Evolutionary conservation across 2,113 vertebrate genomes (phyloP), one percentile per base, ranked within the genome.

Genomic region (Pterocles burchelli): DNA sequence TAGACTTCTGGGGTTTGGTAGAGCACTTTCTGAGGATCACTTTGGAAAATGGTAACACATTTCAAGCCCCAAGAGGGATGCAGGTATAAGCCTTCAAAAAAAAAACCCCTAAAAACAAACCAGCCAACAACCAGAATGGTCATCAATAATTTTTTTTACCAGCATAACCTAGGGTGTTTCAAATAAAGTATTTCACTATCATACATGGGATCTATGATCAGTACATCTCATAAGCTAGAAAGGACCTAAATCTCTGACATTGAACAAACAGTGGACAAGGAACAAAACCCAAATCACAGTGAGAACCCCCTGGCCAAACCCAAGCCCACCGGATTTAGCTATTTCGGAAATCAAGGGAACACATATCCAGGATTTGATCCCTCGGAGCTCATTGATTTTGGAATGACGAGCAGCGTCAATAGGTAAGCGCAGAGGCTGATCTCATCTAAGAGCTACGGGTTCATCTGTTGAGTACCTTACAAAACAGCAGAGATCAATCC

Each of bases 401-500:
- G 70, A 72, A 68, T 77, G 72, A 48, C 45, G 5, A 57, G 80
- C 89, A 82, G 71, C 31, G 0, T 33, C 75, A 34, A 6, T 0
- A 31, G 59, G 67, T 26, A 22, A 95, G 48, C 1, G 13, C 80
- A 38, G 6, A 17, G 85, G 48, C 79, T 94, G 85, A 86, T 41
- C 85, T 63, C 81, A 72, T 52, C 87, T 48, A 34, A 80, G 84
- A 79, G 78, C 85, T 52, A 7, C 1, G 4, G 45, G 36, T 43
- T 90, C 91, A 66, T 68, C 84, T 58, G 45, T 4, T 18, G 48
- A 57, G 83, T 46, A 57, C 85, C 66, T 83, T 49, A 61, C 79
- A 58, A 28, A 95, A 36, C 1, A 80, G 67, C 84, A 70, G 78
- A 79, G 93, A 89, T 94, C 91, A 88, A 66, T 17, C 54, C 85